phyloP scores from a whole-genome alignment of 2,888 invertebrate genomes.

The Megalurothrips usitatus region DNA sequence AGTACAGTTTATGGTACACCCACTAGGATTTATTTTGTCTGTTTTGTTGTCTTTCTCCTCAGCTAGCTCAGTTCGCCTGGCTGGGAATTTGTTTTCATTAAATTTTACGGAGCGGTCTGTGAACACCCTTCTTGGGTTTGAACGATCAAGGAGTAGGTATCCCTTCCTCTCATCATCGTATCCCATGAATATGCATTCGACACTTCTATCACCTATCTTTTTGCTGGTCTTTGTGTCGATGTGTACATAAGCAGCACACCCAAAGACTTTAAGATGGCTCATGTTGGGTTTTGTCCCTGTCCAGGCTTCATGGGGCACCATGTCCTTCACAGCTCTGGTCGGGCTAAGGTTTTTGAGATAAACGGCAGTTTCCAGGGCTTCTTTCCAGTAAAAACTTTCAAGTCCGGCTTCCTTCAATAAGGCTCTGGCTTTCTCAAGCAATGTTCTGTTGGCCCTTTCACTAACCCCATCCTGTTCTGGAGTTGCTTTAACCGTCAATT shows the following conservation, averaged over 20 bases:
- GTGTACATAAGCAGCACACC: neutral
- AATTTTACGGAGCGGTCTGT: neutral
- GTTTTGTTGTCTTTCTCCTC: constrained; percentile 26
- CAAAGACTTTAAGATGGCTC: neutral
- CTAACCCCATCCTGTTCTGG: constrained; percentile 41
- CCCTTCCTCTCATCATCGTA: neutral
- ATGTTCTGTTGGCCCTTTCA: constrained; percentile 39
- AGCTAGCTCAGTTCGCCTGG: too few relatives aligned
- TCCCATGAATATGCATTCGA: neutral
- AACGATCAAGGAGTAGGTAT: constrained; percentile 19
- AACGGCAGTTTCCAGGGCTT: constrained; percentile 42
- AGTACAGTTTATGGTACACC: too few relatives aligned
- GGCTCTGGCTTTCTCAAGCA: constrained; percentile 41
- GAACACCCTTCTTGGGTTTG: neutral
- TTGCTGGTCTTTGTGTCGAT: neutral
- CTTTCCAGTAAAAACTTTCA: constrained; percentile 32
- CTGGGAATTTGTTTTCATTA: neutral
- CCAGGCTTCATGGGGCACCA: constrained; percentile 39
- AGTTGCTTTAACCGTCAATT: constrained; percentile 39
- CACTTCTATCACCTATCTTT: neutral
- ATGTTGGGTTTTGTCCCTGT: constrained; percentile 33
- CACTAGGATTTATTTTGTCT: too few relatives aligned
- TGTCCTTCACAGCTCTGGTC: constrained; percentile 36
- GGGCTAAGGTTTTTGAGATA: constrained; percentile 42
- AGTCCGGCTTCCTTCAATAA: constrained; percentile 40